Base-by-base conservation (phyloP, 2,888 invertebrate genomes). In the Agrotis puta region DNA sequence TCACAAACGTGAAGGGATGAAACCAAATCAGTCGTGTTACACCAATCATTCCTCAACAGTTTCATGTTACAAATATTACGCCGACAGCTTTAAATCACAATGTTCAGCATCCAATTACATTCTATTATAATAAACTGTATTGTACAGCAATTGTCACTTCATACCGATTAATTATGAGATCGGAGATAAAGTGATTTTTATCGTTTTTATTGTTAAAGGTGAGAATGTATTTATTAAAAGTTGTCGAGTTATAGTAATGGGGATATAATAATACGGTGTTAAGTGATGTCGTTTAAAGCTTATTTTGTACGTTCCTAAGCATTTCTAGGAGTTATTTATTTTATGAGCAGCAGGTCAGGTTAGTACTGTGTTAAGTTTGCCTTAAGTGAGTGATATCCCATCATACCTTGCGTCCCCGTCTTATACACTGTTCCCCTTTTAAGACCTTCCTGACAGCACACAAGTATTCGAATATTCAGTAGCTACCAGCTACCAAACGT, bases 21-120 rank as follows among this genome's bases (percentile, higher is more conserved):
- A 71, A 71, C 56, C 3, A 16, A 81, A 64, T 11, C 7, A 16
- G 72, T 81, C 72, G 22, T 62, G 20, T 59, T 20, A 84, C 9
- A 82, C n/a, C 20, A 81, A 50, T 50, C 56, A 9, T 50, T 45
- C 6, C 39, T 22, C n/a, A 33, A 70, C 51, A 86, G 88, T 87
- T 79, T 91, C 85, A 63, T 20, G 70, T 91, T 91, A 87, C 91
- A 89, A 87, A 88, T 88, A 83, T 85, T 84, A 81, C 79, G 85
- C 89, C 86, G 86, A 72, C 83, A 79, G 75, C 75, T 33, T 75
- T 61, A 69, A 75, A 79, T 81, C 53, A 73, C 78, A 77, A 79
- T 79, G 74, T 43, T 71, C n/a, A 64, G 81, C 47, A 13, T 76
- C 70, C 20, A 61, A 64, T 85, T 85, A 79, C 85, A 68, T 22